Evolutionary conservation across 2,797 vertebrate genomes (phyloP).

Genomic region (Pempheris klunzingeri): DNA sequence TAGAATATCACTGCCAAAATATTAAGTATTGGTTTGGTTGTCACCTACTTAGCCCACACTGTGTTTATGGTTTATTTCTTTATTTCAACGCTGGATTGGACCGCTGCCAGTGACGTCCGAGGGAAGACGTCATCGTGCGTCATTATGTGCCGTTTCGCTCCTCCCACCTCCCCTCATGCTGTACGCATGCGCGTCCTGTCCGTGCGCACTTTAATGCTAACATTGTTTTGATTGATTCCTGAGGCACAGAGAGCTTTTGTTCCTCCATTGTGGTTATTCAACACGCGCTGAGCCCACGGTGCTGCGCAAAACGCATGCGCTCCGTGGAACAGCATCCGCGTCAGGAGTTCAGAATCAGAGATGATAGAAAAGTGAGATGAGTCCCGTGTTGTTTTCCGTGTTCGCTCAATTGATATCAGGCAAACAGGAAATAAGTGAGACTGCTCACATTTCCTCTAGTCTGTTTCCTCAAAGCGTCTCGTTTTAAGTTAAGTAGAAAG

Average conservation of each 20-base stretch:
- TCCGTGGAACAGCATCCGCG: background rate
- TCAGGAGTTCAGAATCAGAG: conserved; percentile 37
- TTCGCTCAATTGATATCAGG: background rate
- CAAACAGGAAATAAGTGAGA: background rate
- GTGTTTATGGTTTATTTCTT: background rate
- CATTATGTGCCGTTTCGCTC: conserved; percentile 74
- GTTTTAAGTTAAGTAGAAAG: background rate
- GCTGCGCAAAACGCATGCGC: conserved; percentile 57
- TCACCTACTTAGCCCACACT: background rate
- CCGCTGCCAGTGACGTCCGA: conserved; percentile 18
- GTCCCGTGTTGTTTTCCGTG: rapidly evolving
- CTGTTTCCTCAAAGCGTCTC: too few species aligned
- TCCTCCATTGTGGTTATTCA: background rate
- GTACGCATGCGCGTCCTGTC: background rate
- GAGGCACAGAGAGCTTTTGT: background rate
- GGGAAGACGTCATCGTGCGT: conserved; percentile 59
- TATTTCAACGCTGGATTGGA: background rate
- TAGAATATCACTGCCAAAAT: too few species aligned
- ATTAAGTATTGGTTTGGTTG: too few species aligned
- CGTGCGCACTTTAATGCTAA: background rate
- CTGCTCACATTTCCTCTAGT: background rate
- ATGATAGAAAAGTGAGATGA: conserved; percentile 5
- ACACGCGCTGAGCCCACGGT: background rate
- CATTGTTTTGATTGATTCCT: background rate
- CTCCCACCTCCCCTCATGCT: background rate